Evolutionary conservation across 2,113 vertebrate genomes (phyloP), one percentile per base, ranked within the genome.

Genomic region (Gymnogyps californianus): DNA sequence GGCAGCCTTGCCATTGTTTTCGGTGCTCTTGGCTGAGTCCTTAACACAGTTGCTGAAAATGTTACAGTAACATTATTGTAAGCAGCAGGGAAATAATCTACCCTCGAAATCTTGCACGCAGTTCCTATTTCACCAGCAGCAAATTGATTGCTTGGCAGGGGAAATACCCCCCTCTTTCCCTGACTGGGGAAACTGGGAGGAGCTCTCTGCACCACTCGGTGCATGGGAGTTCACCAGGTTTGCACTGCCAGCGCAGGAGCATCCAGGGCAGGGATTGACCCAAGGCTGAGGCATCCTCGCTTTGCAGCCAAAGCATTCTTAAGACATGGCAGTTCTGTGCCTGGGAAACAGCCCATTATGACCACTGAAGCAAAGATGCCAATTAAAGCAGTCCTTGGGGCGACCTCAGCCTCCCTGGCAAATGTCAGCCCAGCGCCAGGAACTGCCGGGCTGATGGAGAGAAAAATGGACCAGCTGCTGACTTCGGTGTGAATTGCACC

Each of bases 11-110:
- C 87, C 91, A 74, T 95, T 93, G 87, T 93, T 83, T 59, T 70
- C 82, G 1, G 58, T 7, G 75, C 64, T 95, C 80, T 95, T 94
- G 96, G 93, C 91, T 6, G 24, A 80, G 66, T 55, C 75, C 66
- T 77, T 80, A 79, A 70, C 62, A 40, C 67, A 52, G 67, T 91
- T 86, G 82, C 67, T 97, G 93, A 94, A 94, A 95, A 81, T 31
- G 71, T 79, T 94, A 95, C 82, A 75, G 91, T 66, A 95, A 96
- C 89, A 64, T 96, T 95, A 93, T 93, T 96, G 94, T 95, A 94
- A 89, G 84, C 91, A 91, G 89, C 91, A 70, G 74, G 89, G 66
- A 92, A 93, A 85, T 83, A 85, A 96, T 91, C 84, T 90, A 7
- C 84, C 87, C 85, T 96, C 87, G 54, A 82, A 95, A 77, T 93